Conservation (phyloP, 2,888 invertebrate species). For the Matsumyia berberina region DNA sequence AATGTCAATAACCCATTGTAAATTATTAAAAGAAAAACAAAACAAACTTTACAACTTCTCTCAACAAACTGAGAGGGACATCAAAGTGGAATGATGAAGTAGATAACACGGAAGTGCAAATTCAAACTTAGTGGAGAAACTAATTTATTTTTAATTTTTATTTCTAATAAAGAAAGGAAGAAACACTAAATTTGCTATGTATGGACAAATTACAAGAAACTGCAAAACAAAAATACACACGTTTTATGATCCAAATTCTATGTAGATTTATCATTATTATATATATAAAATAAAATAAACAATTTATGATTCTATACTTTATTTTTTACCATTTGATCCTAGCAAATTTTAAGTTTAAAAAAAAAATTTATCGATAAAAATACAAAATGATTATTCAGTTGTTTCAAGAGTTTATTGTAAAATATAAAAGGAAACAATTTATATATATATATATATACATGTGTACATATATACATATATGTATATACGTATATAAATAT, state of each 20-base stretch:
- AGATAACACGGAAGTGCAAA: conserved; percentile 24
- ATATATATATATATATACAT: conserved; percentile 31
- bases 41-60: conserved; percentile 8
- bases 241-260: conserved; percentile 23
- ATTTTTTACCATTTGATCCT: conserved; percentile 33
- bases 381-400: conserved; percentile 37
- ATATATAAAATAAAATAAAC: neutral
- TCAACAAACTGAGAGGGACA: neutral
- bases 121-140: conserved; percentile 38
- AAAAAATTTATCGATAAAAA: conserved; percentile 24
- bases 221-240: neutral
- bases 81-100: conserved; percentile 8
- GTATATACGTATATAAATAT: neutral
- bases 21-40: conserved; percentile 35
- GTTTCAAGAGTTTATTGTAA: conserved; percentile 63
- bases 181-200: neutral
- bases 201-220: neutral
- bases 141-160: conserved; percentile 27
- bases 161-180: neutral
- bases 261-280: conserved; percentile 16
- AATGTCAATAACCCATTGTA: conserved; percentile 42
- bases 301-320: neutral
- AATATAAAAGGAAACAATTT: conserved; percentile 45
- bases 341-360: conserved; percentile 23
- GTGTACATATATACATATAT: neutral